Base-by-base conservation (phyloP, 92 coral and sea anemone species). In the Porites rus region DNA sequence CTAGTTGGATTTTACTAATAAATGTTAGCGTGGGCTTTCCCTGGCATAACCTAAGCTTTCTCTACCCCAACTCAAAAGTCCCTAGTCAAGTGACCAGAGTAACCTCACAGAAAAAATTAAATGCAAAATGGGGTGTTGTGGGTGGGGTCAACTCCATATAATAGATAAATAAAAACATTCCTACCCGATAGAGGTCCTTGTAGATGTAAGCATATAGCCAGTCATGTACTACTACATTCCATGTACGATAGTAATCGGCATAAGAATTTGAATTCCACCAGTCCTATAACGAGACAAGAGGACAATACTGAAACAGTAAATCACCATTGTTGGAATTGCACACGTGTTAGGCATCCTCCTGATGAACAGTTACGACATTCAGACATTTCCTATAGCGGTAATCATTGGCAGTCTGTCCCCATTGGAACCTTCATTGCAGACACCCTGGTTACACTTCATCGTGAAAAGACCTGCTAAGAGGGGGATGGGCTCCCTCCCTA, bases 141-240 rank as follows among this genome's bases (percentile, higher is more conserved):
- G 46, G 46, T 38, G 46, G 46, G 46, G 46, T 38, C 46, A 38
- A 38, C 46, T 38, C 22, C 56, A 52, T n/a, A 7, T n/a, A 10
- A 24, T 10, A 10, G 9, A 10, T 11, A 50, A 19, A 19, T 43
- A 2, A 22, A 46, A 50, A 14, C 2, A 61, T 0, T 66, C 78
- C 14, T 70, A 95, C 98, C 84, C 63, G 79, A 53, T 74, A 76
- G 52, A 92, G 56, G 71, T 97, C 99, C 79, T 89, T 88, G 93
- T 97, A 97, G 68, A 95, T 74, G 73, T 97, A 97, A 19, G 95
- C 84, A 69, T 95, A 93, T 63, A 97, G 92, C 99, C 99, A 97
- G 78, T 97, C 99, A 80, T 97, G 98, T 7, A 97, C 99, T 4
- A 97, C 99, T 20, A 97, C 98, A 84, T 97, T 97, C 99, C 99